These are phyloP conservation scores for Pavo muticus DNA, from an alignment of 2,113 vertebrate species.

Conservation along the genomic window DNA sequence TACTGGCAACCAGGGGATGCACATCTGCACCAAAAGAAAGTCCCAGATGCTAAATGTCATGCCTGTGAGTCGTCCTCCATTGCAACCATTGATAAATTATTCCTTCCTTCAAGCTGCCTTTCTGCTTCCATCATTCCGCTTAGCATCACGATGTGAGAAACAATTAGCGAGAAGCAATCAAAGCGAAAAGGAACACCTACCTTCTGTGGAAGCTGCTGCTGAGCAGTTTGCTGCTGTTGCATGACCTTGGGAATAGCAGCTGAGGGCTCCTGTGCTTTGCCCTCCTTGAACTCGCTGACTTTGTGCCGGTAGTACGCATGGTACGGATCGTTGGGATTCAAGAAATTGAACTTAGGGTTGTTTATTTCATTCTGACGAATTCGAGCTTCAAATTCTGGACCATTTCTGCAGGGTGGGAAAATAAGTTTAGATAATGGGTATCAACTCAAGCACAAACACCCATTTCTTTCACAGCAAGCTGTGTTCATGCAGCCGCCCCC, in stretches of 20 bases:
- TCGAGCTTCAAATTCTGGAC: conserved; percentile 97
- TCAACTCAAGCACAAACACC: background rate
- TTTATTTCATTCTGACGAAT: conserved; percentile 99
- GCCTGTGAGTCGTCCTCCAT: background rate
- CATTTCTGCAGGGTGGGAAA: conserved; percentile 82
- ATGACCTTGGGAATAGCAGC: conserved; percentile 98
- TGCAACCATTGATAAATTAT: background rate
- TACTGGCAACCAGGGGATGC: background rate
- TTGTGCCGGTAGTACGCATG: conserved; percentile 99
- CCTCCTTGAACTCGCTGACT: conserved; percentile 98
- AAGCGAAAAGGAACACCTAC: conserved; percentile 42
- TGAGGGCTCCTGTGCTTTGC: conserved; percentile 95
- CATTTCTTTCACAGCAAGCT: background rate
- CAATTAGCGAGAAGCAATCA: fast-evolving
- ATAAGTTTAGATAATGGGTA: background rate
- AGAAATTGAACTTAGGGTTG: conserved; percentile 98
- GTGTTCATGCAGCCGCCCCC: background rate
- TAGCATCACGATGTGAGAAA: background rate
- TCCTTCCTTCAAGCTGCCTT: background rate
- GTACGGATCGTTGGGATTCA: conserved; percentile 97
- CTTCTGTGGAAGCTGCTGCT: conserved; percentile 94
- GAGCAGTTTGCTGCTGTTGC: conserved; percentile 90
- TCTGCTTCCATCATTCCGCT: background rate
- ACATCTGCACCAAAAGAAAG: background rate
- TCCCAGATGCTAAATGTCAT: background rate